A percentile compares a stretch with the other conserved stretches of the same genome.
These are phyloP conservation scores for Garrulus glandarius DNA, from an alignment of 2,797 vertebrate genomes.

Conservation along the genomic window DNA sequence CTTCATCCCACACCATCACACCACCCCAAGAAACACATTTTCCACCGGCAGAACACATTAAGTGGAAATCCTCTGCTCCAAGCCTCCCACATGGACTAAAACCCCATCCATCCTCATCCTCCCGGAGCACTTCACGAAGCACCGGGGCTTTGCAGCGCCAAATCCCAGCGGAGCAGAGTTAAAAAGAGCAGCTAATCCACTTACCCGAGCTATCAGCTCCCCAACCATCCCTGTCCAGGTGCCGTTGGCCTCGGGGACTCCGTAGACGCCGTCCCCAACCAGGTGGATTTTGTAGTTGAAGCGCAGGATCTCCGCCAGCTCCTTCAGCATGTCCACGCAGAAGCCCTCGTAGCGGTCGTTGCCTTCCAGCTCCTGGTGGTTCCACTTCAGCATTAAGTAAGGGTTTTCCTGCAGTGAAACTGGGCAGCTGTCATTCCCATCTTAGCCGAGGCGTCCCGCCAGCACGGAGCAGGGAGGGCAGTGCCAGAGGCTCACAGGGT, in stretches of 20 bases:
- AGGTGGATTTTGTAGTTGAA: slow-evolving; percentile 96
- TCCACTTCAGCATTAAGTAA: slow-evolving; percentile 94
- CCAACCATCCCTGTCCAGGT: slow-evolving; percentile 98
- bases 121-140: not conserved
- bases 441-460: slow-evolving; percentile 62
- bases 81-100: not conserved
- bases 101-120: not conserved
- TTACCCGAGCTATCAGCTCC: slow-evolving; percentile 95
- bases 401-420: slow-evolving; percentile 94
- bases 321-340: slow-evolving; percentile 97
- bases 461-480: not conserved
- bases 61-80: not conserved
- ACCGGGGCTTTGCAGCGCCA: not conserved
- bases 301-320: slow-evolving; percentile 91
- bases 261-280: slow-evolving; percentile 91
- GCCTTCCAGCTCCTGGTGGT: slow-evolving; percentile 92
- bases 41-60: not conserved
- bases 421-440: slow-evolving; percentile 82
- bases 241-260: slow-evolving; percentile 91
- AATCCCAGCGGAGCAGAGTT: not conserved
- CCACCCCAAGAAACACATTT: not conserved
- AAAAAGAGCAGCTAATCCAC: not conserved
- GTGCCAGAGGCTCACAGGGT: fast-evolving
- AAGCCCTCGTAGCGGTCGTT: slow-evolving; percentile 96
- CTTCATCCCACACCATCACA: fast-evolving